phyloP scores from a whole-genome alignment of 2,113 vertebrate species.

The Trogon melanurus region DNA sequence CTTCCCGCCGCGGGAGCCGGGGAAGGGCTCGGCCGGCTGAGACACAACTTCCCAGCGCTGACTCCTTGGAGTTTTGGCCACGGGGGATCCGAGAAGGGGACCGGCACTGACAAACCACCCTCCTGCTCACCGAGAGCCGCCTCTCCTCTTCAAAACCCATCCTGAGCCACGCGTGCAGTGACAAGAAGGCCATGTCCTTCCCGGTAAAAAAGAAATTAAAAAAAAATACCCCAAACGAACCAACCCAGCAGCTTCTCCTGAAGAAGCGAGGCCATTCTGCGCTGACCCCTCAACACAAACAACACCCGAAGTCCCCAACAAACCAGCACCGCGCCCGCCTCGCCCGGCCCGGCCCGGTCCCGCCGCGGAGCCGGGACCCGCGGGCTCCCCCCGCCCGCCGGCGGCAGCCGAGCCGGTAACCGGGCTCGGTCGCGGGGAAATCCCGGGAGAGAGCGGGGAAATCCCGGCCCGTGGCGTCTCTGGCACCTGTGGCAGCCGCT shows the following conservation, averaged over 20 bases:
- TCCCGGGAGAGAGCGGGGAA: too few species aligned
- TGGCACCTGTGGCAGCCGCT: neutral
- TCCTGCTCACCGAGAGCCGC: accelerated
- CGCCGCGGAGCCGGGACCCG: neutral
- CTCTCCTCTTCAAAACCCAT: accelerated
- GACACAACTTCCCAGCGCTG: accelerated
- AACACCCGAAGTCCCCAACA: accelerated
- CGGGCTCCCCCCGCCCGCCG: neutral
- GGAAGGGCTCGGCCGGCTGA: neutral
- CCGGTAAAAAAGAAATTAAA: too few species aligned
- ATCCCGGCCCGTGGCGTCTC: neutral
- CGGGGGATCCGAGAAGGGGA: accelerated
- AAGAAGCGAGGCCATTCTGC: accelerated
- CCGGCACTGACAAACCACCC: accelerated
- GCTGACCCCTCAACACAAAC: accelerated
- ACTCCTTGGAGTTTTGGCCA: accelerated
- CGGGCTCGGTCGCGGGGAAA: neutral
- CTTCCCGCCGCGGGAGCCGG: accelerated
- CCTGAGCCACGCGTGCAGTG: accelerated
- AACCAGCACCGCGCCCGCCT: too few species aligned
- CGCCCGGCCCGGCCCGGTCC: neutral
- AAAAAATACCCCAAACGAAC: too few species aligned
- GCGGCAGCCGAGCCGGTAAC: neutral
- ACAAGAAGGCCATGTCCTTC: accelerated
- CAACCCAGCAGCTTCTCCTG: neutral